Base-by-base conservation (phyloP, 2,888 invertebrate genomes). In the Eudasyphora cyanicolor region DNA sequence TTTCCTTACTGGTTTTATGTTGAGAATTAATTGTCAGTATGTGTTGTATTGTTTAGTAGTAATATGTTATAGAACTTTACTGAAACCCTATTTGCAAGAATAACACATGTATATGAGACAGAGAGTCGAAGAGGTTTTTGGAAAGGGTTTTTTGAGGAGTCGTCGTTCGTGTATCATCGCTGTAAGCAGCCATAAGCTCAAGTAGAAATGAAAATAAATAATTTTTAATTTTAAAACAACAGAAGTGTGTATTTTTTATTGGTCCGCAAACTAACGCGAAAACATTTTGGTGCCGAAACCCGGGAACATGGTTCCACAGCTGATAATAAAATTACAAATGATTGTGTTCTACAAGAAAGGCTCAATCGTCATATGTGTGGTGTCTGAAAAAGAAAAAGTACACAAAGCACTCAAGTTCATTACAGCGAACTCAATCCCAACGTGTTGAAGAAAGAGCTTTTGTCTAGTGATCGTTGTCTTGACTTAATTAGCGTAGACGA, bases 211-310 rank as follows among this genome's bases (percentile, higher is more conserved):
- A n/a, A 19, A 38, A 12, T 7, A 38, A 38, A 8, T 49, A 2
- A 8, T n/a, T 8, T 14, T 45, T 3, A 49, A 49, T n/a, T n/a
- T n/a, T n/a, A n/a, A 19, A 2, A 17, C n/a, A 8, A 49, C n/a
- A n/a, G 17, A 49, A 49, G 19, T 49, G 49, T 49, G 49, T 49
- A n/a, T 49, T 19, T 17, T 49, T 49, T 2, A 6, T 1, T 2
- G 2, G 49, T 49, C 49, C 49, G 49, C 17, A 49, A 49, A 49
- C 49, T 49, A 49, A 49, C 49, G 49, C 17, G 19, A 49, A 6
- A 19, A 49, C 17, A 17, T n/a, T 49, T 64, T 69, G 49, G 69
- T 69, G 49, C 69, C 49, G 69, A 67, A 67, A 67, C 67, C 67
- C 67, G 67, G 67, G 69, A 69, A 10, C 24, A 27, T 45, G 69